Percentiles rank a stretch among this genome's conserved stretches.
Conservation (phyloP, 2,888 invertebrate species). For the Erebia epiphron region DNA sequence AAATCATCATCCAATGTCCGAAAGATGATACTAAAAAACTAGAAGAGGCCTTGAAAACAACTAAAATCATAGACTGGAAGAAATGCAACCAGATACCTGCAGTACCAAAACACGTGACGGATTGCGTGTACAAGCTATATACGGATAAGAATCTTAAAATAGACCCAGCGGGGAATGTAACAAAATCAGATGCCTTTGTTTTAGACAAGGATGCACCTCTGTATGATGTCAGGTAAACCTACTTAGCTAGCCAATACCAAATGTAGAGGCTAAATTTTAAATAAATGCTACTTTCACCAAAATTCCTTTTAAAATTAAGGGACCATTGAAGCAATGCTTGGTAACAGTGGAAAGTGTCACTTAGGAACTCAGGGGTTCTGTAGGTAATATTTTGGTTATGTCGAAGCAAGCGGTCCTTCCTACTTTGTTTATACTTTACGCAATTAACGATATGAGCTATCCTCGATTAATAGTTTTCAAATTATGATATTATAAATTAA, state of each 20-base stretch:
- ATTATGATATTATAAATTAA: too few relatives aligned
- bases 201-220: slow-evolving; percentile 43
- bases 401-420: too few relatives aligned
- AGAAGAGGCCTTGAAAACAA: slow-evolving; percentile 52
- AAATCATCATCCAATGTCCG: slow-evolving; percentile 56
- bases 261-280: too few relatives aligned
- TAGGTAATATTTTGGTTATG: too few relatives aligned
- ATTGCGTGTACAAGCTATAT: slow-evolving; percentile 45
- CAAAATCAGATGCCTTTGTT: slow-evolving; percentile 45
- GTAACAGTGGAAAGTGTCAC: too few relatives aligned
- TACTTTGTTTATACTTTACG: too few relatives aligned
- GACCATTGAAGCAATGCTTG: too few relatives aligned
- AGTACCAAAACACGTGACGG: slow-evolving; percentile 44
- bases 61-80: slow-evolving; percentile 57
- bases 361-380: too few relatives aligned
- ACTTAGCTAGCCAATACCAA: background rate
- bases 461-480: background rate
- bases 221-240: slow-evolving; percentile 42
- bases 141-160: slow-evolving; percentile 42
- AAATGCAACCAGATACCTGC: slow-evolving; percentile 47
- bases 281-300: too few relatives aligned
- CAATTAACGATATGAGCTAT: too few relatives aligned
- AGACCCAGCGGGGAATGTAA: slow-evolving; percentile 3
- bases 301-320: too few relatives aligned
- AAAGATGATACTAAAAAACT: slow-evolving; percentile 51